phyloP scores from a whole-genome alignment of 2,888 invertebrate genomes.

The Drosophila maculinotata region DNA sequence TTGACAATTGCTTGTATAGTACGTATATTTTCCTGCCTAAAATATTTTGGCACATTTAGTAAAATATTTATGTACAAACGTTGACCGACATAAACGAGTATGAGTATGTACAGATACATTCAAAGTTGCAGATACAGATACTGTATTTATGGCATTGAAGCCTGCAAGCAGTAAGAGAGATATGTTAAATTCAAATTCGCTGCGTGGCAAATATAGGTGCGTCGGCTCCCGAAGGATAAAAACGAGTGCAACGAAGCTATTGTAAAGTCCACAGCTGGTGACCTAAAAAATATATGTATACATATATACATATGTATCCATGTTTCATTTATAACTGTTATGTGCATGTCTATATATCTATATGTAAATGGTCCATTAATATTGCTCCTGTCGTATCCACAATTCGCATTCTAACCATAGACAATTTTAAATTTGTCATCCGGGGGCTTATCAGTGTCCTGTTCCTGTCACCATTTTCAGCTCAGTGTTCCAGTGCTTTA shows the following conservation, averaged over 20 bases:
- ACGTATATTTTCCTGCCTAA: not conserved
- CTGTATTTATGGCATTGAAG: constrained; percentile 3
- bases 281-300: constrained; percentile 53
- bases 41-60: not conserved
- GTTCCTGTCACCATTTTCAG: constrained; percentile 36
- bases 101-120: constrained; percentile 43
- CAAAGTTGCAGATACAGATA: constrained; percentile 16
- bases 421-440: constrained; percentile 11
- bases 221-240: constrained; percentile 55
- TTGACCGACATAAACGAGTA: constrained; percentile 48
- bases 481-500: constrained; percentile 58
- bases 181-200: constrained; percentile 46
- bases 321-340: constrained; percentile 1
- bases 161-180: constrained; percentile 28
- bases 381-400: constrained; percentile 4
- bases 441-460: constrained; percentile 55
- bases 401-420: constrained; percentile 30
- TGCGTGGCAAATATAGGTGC: constrained; percentile 31
- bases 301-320: constrained; percentile 13
- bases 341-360: constrained; percentile 6
- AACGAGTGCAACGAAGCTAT: constrained; percentile 71
- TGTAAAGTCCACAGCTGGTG: constrained; percentile 60
- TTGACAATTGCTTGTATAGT: too few relatives aligned
- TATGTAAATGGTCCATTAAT: constrained; percentile 26
- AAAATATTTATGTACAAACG: constrained; percentile 19